Conservation (phyloP, 2,888 invertebrate genomes). For the Oxystoma pomonae region DNA sequence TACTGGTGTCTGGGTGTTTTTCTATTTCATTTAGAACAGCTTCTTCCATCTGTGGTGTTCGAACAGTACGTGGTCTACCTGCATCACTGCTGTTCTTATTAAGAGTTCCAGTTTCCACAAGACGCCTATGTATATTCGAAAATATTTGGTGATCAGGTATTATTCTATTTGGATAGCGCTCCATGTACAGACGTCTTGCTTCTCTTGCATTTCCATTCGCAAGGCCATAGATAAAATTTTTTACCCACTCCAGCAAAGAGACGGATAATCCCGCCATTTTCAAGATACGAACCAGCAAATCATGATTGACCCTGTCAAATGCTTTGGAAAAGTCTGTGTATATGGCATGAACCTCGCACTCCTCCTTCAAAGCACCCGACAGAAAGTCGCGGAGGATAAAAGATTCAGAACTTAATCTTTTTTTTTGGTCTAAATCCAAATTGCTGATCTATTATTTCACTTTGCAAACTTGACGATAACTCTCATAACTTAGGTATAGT, state of each 20-base stretch:
- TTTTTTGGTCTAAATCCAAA: background rate
- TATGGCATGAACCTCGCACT: background rate
- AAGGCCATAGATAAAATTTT: too few relatives aligned
- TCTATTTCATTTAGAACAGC: too few relatives aligned
- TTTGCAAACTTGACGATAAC: background rate
- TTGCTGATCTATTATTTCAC: background rate
- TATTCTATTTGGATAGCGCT: too few relatives aligned
- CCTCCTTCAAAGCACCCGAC: background rate
- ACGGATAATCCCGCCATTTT: background rate
- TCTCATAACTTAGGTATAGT: background rate
- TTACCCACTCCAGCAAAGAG: background rate
- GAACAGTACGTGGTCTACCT: too few relatives aligned
- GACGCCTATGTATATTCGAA: too few relatives aligned
- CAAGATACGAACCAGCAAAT: background rate
- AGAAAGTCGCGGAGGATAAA: background rate
- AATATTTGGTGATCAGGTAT: too few relatives aligned
- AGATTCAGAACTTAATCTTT: background rate
- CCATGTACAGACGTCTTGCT: too few relatives aligned
- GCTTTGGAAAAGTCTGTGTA: background rate
- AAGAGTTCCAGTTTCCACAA: too few relatives aligned
- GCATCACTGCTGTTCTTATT: too few relatives aligned
- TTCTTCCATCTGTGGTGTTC: too few relatives aligned
- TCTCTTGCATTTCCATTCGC: too few relatives aligned
- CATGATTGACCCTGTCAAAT: background rate
- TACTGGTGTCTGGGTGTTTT: too few relatives aligned